A percentile compares a stretch with the other conserved stretches of the same genome.
Evolutionary conservation across 2,888 invertebrate species (phyloP).

Genomic region (Lycaena phlaeas): DNA sequence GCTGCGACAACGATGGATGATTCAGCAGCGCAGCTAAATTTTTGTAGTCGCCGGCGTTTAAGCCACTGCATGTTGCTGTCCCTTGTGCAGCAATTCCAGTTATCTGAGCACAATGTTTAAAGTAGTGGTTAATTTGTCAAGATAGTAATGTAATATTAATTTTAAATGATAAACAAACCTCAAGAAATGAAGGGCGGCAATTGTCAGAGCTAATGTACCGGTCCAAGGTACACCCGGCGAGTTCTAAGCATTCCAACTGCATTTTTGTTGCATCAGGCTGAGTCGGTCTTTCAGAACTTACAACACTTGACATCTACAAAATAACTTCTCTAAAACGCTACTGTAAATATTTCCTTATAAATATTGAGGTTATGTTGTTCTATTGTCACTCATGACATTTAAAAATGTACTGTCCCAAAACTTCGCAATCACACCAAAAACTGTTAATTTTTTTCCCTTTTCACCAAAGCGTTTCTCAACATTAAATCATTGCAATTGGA

Average conservation of each 20-base stretch:
- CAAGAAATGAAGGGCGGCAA: conserved; percentile 80
- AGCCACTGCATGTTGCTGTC: conserved; percentile 89
- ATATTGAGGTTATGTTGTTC: conserved; percentile 19
- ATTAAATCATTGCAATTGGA: neutral
- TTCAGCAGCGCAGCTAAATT: conserved; percentile 79
- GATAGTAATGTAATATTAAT: neutral
- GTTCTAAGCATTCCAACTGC: conserved; percentile 79
- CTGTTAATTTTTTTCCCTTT: neutral
- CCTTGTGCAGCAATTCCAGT: conserved; percentile 78
- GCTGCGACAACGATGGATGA: conserved; percentile 82
- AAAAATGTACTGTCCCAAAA: neutral
- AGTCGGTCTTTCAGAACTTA: conserved; percentile 41
- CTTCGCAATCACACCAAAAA: too few species aligned
- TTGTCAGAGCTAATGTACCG: conserved; percentile 80
- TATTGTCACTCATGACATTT: conserved; percentile 13
- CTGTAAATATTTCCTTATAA: conserved; percentile 19
- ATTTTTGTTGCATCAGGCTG: conserved; percentile 49
- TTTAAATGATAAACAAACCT: conserved; percentile 38
- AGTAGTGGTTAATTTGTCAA: neutral
- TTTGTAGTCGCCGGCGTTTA: conserved; percentile 93
- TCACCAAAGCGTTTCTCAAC: neutral
- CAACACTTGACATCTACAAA: conserved; percentile 58
- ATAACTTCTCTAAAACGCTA: conserved; percentile 26
- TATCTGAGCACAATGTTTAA: conserved; percentile 43
- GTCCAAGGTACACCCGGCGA: conserved; percentile 86